Evolutionary conservation across 1,140 invertebrate genomes (phyloP).

Genomic region (Bombus picipes): DNA sequence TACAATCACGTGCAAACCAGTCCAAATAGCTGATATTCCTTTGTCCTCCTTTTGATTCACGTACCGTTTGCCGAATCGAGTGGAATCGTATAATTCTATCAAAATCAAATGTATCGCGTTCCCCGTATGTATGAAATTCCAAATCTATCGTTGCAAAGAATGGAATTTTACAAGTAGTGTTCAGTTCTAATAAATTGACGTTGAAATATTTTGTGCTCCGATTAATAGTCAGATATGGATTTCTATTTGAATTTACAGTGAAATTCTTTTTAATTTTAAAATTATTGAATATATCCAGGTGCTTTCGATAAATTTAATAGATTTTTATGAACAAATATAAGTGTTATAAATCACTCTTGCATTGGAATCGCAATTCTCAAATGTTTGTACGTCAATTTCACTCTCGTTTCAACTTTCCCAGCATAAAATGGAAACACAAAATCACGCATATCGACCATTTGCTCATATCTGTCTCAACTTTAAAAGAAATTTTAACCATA

Average conservation of each 20-base stretch:
- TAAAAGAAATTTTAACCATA: neutral
- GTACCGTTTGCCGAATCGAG: neutral
- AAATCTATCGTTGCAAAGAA: neutral
- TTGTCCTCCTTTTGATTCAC: neutral
- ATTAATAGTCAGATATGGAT: neutral
- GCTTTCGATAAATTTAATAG: no score
- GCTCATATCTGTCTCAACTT: neutral
- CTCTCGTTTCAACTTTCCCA: neutral
- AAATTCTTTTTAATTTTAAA: no score
- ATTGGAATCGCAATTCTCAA: neutral
- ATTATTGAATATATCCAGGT: no score
- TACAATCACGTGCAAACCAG: conserved; percentile 24
- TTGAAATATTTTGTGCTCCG: neutral
- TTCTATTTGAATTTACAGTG: no score
- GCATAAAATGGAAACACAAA: no score
- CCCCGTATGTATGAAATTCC: neutral
- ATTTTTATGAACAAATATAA: no score
- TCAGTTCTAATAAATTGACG: neutral
- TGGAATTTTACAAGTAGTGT: neutral
- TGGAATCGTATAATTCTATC: neutral
- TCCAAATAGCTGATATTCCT: neutral
- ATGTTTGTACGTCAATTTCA: neutral
- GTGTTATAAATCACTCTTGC: neutral
- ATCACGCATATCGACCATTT: neutral
- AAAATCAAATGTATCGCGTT: neutral